Evolutionary conservation across 2,113 vertebrate genomes (phyloP), one percentile per base, ranked within the genome.

Genomic region (Symphodus melops): DNA sequence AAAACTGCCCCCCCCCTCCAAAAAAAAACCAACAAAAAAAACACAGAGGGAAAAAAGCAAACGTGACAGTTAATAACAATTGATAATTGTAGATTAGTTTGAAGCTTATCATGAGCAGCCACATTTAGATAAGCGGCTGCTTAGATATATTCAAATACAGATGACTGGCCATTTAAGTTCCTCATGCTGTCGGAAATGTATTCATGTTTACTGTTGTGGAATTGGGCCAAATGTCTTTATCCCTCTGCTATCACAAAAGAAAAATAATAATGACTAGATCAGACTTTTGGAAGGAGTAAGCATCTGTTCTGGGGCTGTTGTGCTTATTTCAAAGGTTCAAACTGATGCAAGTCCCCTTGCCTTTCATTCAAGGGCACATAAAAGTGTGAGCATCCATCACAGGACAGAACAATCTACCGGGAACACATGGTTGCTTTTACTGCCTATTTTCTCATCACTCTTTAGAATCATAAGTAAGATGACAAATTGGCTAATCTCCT

Each of bases 321-420:
- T 60, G 33, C 51, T 48, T 37, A 48, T 44, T 23, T 36, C 39
- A 23, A n/a, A 55, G 68, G 64, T 51, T 55, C 16, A 12, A 49
- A 17, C 60, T 49, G 57, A 67, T 36, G 11, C 12, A 17, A 67
- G 20, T 77, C 17, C 36, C 21, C 46, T 41, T 41, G 28, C 48
- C 41, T 84, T 85, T 78, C 44, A 54, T 36, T 72, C 66, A 83
- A 87, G 85, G 83, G 8, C 83, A 64, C 12, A 59, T 53, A 63
- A 66, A 86, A 44, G 64, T 67, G 74, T 71, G 17, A 3, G 69
- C 67, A 81, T 84, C 80, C 58, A 74, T 90, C 68, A 79, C 59
- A 54, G 48, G 16, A 46, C 44, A 42, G 37, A 62, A 60, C 72
- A 61, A 72, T 75, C 55, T 52, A 0, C 67, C 0, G 17, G 56